Evolutionary conservation across 2,888 invertebrate genomes (phyloP).

Genomic region (Dugesia japonica): DNA sequence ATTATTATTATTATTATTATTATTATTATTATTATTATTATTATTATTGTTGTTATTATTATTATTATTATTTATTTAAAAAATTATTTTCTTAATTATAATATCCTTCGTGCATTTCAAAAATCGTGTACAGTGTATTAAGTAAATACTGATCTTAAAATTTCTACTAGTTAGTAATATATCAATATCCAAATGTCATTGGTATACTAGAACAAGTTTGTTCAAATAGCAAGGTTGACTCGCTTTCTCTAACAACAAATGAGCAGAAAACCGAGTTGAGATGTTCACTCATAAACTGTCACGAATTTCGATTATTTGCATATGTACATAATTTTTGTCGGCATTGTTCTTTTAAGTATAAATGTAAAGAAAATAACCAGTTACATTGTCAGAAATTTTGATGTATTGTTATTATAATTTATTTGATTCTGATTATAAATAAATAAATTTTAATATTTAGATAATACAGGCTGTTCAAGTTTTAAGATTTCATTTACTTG

Average conservation of each 20-base stretch:
- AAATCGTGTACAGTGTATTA: background rate
- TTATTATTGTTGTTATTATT: too few relatives aligned
- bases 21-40: too few relatives aligned
- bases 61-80: too few relatives aligned
- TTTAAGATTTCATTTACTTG: constrained; percentile 98
- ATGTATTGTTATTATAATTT: constrained; percentile 11
- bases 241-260: constrained; percentile 11
- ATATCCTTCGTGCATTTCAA: background rate
- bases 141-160: background rate
- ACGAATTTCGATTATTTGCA: background rate
- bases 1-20: too few relatives aligned
- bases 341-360: background rate
- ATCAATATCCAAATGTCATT: background rate
- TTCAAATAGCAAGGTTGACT: constrained; percentile 15
- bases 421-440: constrained; percentile 1
- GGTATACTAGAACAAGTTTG: constrained; percentile 1
- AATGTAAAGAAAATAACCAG: constrained; percentile 13
- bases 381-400: constrained; percentile 5
- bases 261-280: constrained; percentile 7
- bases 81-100: too few relatives aligned
- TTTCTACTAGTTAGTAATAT: constrained; percentile 6
- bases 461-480: constrained; percentile 99
- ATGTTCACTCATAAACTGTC: constrained; percentile 7
- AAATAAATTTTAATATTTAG: constrained; percentile 52
- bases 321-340: constrained; percentile 14